Base-by-base conservation (phyloP, 2,113 vertebrate species). In the Thunnus maccoyii region DNA sequence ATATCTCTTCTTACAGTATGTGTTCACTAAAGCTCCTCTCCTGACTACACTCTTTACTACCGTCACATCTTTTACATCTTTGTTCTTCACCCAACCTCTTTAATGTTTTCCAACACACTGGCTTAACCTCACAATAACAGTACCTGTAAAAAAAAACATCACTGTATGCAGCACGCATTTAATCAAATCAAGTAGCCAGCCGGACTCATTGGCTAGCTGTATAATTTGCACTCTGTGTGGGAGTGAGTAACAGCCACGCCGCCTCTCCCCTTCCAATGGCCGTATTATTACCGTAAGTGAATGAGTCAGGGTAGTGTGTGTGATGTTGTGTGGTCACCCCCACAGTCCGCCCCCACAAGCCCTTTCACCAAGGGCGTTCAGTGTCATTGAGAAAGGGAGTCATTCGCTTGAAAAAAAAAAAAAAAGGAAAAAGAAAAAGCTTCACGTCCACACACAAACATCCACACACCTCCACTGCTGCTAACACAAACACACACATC, bases 181-280 rank as follows among this genome's bases (percentile, higher is more conserved):
- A 78, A 84, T 90, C 80, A 81, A 76, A 83, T 90, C 60, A 85
- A 80, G 76, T 58, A 66, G 63, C 48, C 27, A 13, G 65, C 72
- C 12, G 7, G 41, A 72, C 56, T 80, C 73, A 74, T 32, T 78
- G 69, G 30, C 46, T 50, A 48, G 63, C 60, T 80, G 83, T 86
- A 57, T 77, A 82, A 83, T 88, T 82, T 86, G 44, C 78, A 74
- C 57, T 83, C 62, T 83, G 73, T 50, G 74, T 52, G 56, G 62
- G 51, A 61, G 58, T 83, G 83, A 91, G 77, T 83, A 78, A 84
- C 64, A 73, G 72, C 60, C 51, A 4, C 62, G 12, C 20, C 66
- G 54, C 66, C 66, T 61, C 62, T 83, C 52, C 7, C 46, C 70
- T 78, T 83, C 56, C 41, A 69, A 51, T 44, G 48, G 58, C 63